These are phyloP conservation scores for Phycodurus eques DNA, from an alignment of 2,113 vertebrate species.

Conservation along the genomic window DNA sequence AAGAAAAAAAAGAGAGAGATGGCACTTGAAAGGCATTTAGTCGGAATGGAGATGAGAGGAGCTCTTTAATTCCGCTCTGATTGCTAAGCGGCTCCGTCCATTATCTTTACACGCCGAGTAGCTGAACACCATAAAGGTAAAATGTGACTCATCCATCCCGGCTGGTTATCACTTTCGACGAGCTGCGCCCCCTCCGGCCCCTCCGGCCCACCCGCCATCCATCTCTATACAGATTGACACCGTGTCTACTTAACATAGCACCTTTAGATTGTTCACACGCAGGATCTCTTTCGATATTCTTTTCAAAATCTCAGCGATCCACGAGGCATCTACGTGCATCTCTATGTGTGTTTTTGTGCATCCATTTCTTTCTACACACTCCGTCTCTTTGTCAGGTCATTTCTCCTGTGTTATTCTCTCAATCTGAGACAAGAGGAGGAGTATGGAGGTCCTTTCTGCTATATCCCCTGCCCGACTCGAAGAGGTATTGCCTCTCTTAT, in stretches of 20 bases:
- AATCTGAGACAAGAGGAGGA: constrained; percentile 40
- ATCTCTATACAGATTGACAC: constrained; percentile 39
- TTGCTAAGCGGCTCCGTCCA: constrained; percentile 68
- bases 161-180: constrained; percentile 52
- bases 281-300: not conserved
- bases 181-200: constrained; percentile 1
- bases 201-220: not conserved
- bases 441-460: constrained; percentile 28
- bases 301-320: not conserved
- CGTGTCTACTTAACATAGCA: constrained; percentile 37
- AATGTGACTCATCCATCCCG: constrained; percentile 69
- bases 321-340: constrained; percentile 5
- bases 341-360: constrained; percentile 40
- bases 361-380: constrained; percentile 34
- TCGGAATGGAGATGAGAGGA: constrained; percentile 59
- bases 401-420: constrained; percentile 33
- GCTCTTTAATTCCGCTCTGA: constrained; percentile 68
- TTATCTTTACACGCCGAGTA: constrained; percentile 70
- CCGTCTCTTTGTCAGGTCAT: constrained; percentile 37
- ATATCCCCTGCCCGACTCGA: constrained; percentile 32
- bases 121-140: constrained; percentile 65
- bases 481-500: constrained; percentile 71
- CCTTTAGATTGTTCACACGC: constrained; percentile 13
- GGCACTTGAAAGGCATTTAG: constrained; percentile 55
- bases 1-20: constrained; percentile 37